phyloP scores from a whole-genome alignment of 2,797 vertebrate genomes.

The Otus scops region DNA sequence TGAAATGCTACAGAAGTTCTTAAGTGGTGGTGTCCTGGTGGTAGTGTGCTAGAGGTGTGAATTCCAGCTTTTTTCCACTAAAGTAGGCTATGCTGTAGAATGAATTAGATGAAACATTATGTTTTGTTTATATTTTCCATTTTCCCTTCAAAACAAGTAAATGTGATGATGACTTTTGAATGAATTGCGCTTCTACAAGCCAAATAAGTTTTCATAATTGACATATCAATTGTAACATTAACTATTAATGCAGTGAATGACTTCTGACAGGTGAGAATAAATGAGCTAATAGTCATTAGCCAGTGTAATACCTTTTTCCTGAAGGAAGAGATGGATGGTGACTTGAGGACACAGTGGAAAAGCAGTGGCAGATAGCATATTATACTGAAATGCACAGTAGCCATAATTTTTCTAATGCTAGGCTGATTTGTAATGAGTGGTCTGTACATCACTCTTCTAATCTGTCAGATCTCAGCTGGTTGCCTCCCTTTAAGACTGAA shows the following conservation, averaged over 20 bases:
- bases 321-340: neutral
- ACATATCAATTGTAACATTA: neutral
- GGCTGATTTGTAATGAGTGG: neutral
- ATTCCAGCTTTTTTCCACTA: neutral
- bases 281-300: neutral
- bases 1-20: neutral
- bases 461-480: neutral
- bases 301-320: neutral
- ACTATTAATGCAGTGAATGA: neutral
- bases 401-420: neutral
- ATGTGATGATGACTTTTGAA: neutral
- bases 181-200: neutral
- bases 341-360: neutral
- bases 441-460: neutral
- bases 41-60: neutral
- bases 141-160: neutral
- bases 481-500: neutral
- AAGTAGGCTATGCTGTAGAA: neutral
- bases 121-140: neutral
- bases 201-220: neutral
- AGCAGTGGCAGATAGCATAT: neutral
- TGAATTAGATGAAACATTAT: neutral
- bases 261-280: neutral
- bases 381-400: neutral
- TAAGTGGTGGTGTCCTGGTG: fast-evolving